Conservation (phyloP, 2,797 vertebrate genomes). For the Protonibea diacanthus region DNA sequence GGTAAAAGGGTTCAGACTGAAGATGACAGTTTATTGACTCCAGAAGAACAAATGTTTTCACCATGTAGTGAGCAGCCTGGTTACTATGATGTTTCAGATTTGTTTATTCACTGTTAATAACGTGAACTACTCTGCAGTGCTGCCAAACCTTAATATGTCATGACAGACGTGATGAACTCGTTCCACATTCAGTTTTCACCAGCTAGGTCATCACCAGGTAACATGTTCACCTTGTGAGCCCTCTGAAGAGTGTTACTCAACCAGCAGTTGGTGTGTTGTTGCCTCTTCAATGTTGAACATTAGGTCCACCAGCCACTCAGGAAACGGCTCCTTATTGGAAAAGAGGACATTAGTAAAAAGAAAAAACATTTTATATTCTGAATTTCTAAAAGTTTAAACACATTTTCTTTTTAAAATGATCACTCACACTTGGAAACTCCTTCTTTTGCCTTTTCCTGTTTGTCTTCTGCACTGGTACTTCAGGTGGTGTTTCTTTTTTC, state of each 20-base stretch:
- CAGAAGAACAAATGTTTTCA: background rate
- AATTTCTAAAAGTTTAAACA: background rate
- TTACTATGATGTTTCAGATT: background rate
- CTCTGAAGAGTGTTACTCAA: slow-evolving; percentile 64
- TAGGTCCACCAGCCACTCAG: slow-evolving; percentile 83
- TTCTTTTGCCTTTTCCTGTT: background rate
- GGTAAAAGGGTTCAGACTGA: background rate
- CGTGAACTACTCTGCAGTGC: background rate
- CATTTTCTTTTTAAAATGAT: background rate
- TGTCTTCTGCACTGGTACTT: background rate
- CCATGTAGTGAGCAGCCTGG: background rate
- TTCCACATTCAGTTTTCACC: slow-evolving; percentile 10
- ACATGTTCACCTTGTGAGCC: background rate
- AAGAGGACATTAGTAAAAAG: background rate
- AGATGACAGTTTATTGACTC: background rate
- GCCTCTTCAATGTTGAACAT: slow-evolving; percentile 89
- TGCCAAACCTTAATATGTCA: background rate
- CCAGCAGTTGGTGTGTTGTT: slow-evolving; percentile 81
- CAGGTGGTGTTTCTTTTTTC: background rate
- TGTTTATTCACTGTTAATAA: background rate
- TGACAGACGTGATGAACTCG: background rate
- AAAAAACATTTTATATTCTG: background rate
- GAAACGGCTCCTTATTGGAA: slow-evolving; percentile 51
- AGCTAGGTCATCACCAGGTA: background rate
- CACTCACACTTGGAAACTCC: background rate